These are phyloP conservation scores for Dione juno DNA, from an alignment of 2,888 invertebrate genomes.

Conservation along the genomic window DNA sequence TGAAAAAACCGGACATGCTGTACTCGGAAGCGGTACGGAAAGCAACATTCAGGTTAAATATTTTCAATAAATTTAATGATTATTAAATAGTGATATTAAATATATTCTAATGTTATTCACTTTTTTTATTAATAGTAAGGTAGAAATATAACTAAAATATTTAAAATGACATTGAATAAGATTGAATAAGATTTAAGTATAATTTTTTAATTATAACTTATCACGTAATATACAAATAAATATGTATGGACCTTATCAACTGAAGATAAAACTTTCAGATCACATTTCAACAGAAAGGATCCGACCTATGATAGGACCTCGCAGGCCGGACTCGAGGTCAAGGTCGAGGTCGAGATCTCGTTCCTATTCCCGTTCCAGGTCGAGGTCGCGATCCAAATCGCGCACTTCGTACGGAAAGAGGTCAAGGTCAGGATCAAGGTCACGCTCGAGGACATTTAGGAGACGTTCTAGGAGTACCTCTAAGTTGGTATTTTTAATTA, in stretches of 20 bases:
- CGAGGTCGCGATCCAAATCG: conserved; percentile 61
- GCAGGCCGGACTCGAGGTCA: conserved; percentile 53
- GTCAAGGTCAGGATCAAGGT: conserved; percentile 57
- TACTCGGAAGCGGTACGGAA: conserved; percentile 73
- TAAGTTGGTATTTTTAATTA: conserved; percentile 67
- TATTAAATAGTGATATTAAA: too few relatives aligned
- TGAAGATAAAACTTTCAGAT: conserved; percentile 54
- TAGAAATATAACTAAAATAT: too few relatives aligned
- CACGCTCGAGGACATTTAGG: conserved; percentile 55
- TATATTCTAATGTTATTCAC: too few relatives aligned
- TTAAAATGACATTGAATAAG: too few relatives aligned
- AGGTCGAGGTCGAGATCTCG: conserved; percentile 58
- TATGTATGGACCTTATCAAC: too few relatives aligned
- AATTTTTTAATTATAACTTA: too few relatives aligned
- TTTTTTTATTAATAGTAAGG: too few relatives aligned
- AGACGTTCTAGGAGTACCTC: conserved; percentile 67
- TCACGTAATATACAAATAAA: too few relatives aligned
- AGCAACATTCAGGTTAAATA: conserved; percentile 59
- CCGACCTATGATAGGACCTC: conserved; percentile 64
- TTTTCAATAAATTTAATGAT: neutral
- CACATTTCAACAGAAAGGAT: conserved; percentile 52
- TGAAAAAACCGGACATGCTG: conserved; percentile 60
- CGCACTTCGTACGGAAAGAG: conserved; percentile 35
- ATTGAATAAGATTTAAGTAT: too few relatives aligned
- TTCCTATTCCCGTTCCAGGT: conserved; percentile 61